phyloP scores from a whole-genome alignment of 2,113 vertebrate genomes.

The Chinchilla lanigera region DNA sequence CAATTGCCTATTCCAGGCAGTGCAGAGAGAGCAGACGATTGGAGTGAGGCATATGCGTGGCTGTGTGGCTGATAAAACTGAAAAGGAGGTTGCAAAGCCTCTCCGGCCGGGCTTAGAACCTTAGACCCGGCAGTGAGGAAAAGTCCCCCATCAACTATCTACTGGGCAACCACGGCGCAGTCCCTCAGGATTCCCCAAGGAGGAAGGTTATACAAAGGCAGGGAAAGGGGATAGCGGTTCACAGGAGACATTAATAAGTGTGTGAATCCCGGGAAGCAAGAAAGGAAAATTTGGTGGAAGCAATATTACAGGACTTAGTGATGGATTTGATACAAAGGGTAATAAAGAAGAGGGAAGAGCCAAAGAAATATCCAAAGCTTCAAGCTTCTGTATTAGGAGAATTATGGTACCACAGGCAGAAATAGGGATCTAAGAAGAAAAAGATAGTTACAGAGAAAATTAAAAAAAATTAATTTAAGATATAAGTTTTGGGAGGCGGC shows the following conservation, averaged over 20 bases:
- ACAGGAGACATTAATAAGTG: background rate
- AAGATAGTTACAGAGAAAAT: slow-evolving; percentile 3
- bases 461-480: slow-evolving; percentile 41
- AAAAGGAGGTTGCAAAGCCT: background rate
- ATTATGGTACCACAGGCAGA: background rate
- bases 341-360: background rate
- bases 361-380: background rate
- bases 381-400: background rate
- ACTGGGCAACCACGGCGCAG: background rate
- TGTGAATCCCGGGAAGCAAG: background rate
- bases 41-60: background rate
- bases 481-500: background rate
- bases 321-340: background rate
- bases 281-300: background rate
- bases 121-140: background rate
- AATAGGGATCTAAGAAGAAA: background rate
- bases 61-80: background rate
- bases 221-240: background rate
- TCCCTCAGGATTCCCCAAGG: background rate
- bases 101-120: background rate
- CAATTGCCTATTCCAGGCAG: background rate
- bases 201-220: background rate
- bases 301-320: background rate
- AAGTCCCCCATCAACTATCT: background rate
- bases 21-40: background rate